These are phyloP conservation scores for Netelia virgata DNA, from an alignment of 2,888 invertebrate species.

Conservation along the genomic window DNA sequence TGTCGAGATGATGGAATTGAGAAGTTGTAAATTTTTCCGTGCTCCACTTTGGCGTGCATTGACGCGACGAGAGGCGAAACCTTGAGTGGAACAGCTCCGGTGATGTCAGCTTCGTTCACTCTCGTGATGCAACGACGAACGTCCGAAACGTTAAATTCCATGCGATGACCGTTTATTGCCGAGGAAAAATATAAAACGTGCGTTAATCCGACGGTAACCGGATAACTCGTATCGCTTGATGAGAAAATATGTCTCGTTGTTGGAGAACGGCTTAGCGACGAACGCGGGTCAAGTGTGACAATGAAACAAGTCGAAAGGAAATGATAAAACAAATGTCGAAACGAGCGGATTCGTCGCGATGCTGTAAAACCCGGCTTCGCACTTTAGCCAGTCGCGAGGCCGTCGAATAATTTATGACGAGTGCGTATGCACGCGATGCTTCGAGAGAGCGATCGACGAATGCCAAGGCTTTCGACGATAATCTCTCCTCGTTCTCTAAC, in stretches of 20 bases:
- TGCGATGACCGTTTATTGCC: not conserved
- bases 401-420: conserved; percentile 50
- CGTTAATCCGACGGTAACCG: not conserved
- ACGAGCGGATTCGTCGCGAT: conserved; percentile 18
- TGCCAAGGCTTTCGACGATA: conserved; percentile 18
- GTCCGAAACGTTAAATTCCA: conserved; percentile 19
- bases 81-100: conserved; percentile 37
- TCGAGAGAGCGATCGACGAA: conserved; percentile 9
- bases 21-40: not conserved
- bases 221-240: not conserved
- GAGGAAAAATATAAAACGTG: not conserved
- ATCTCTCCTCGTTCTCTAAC: conserved; percentile 2
- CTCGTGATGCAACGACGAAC: conserved; percentile 34
- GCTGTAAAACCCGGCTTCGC: conserved; percentile 27
- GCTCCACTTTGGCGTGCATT: conserved; percentile 15
- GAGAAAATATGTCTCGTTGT: not conserved
- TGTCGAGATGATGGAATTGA: not conserved
- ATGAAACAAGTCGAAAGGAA: conserved; percentile 2
- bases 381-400: conserved; percentile 13
- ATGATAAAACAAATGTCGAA: not conserved
- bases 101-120: conserved; percentile 51
- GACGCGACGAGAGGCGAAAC: conserved; percentile 9
- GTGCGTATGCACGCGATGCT: conserved; percentile 25
- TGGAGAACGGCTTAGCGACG: not conserved
- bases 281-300: conserved; percentile 3